A percentile compares a stretch with the other conserved stretches of the same genome.
Evolutionary conservation across 2,888 invertebrate genomes (phyloP).

Genomic region (Zhengitettix transpicula): DNA sequence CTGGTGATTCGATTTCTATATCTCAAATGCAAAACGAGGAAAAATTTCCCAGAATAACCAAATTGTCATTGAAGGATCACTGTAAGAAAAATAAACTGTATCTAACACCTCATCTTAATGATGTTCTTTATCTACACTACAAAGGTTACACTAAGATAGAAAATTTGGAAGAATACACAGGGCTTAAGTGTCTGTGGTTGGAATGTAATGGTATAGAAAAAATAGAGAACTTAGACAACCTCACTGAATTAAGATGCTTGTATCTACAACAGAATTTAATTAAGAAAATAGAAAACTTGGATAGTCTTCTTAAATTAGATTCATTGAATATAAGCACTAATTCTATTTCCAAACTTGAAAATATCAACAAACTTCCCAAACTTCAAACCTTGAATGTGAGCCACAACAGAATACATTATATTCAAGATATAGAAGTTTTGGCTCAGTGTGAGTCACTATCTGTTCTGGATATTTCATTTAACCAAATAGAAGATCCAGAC

Average conservation of each 20-base stretch:
- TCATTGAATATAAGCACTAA: constrained; percentile 80
- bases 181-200: constrained; percentile 78
- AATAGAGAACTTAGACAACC: constrained; percentile 70
- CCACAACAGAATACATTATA: constrained; percentile 57
- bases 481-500: constrained; percentile 65
- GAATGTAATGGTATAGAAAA: constrained; percentile 77
- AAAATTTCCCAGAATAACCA: constrained; percentile 51
- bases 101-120: constrained; percentile 75
- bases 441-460: constrained; percentile 47
- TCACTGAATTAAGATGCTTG: constrained; percentile 58
- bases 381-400: constrained; percentile 69
- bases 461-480: constrained; percentile 76
- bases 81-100: constrained; percentile 78
- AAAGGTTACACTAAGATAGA: constrained; percentile 79
- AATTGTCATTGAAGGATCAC: constrained; percentile 57
- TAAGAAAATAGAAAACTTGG: constrained; percentile 67
- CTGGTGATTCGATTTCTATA: too few species aligned
- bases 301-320: constrained; percentile 51
- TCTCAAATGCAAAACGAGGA: neutral
- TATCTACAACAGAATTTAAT: constrained; percentile 82
- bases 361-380: constrained; percentile 53
- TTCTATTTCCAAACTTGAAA: constrained; percentile 62
- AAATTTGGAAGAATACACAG: constrained; percentile 82
- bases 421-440: constrained; percentile 28
- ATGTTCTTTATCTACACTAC: constrained; percentile 85